phyloP scores from a whole-genome alignment of 92 coral and sea anemone species.

The Palythoa caribaeorum region DNA sequence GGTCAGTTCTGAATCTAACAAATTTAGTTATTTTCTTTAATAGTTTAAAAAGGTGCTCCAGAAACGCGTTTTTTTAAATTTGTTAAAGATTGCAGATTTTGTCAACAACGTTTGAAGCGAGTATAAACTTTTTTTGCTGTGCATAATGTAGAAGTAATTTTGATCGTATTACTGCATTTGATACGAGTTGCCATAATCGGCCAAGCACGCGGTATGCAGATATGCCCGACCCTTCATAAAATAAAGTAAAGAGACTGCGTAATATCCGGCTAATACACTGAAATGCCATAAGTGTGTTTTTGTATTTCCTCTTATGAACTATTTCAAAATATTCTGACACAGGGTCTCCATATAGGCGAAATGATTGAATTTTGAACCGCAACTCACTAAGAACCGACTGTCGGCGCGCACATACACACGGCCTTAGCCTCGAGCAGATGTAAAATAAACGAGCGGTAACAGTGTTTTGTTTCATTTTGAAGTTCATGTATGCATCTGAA shows the following conservation, averaged over 20 bases:
- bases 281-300: constrained; percentile 3
- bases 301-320: constrained; percentile 3
- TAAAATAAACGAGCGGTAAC: too few relatives aligned
- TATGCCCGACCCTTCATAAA: not conserved
- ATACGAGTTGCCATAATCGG: not conserved
- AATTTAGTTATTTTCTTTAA: not conserved
- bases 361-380: constrained; percentile 3
- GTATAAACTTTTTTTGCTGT: not conserved
- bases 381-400: not conserved
- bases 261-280: constrained; percentile 4
- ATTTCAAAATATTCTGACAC: not conserved
- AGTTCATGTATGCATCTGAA: too few relatives aligned
- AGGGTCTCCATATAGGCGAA: constrained; percentile 2
- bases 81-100: not conserved
- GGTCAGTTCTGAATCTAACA: constrained; percentile 1
- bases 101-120: not conserved
- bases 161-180: not conserved
- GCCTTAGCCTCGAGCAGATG: too few relatives aligned
- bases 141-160: constrained; percentile 2
- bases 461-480: too few relatives aligned
- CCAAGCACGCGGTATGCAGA: not conserved
- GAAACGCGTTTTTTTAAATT: not conserved
- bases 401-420: too few relatives aligned
- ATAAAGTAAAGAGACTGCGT: not conserved
- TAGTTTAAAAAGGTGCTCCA: not conserved